Base-by-base conservation (phyloP, 1,140 invertebrate species). In the Hylaeus anthracinus region DNA sequence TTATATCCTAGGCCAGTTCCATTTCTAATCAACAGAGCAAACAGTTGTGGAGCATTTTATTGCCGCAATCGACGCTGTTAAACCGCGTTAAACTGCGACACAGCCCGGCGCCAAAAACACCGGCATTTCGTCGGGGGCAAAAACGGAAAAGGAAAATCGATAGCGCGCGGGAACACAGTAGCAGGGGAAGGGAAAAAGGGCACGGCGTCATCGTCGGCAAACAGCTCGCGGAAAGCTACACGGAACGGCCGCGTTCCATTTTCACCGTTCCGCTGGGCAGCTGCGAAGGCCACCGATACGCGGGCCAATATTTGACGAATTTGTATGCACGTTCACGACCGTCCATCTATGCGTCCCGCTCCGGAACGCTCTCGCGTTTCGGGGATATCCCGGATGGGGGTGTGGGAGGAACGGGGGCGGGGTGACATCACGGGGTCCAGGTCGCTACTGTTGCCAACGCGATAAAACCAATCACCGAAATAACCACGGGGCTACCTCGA, bases 381-480 rank as follows among this genome's bases (percentile, higher is more conserved):
- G 70, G 58, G 65, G 51, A 51, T 65, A 43, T 39, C 51, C 51
- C 51, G 6, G 48, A 75, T 43, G n/a, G 66, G 45, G 53, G 43
- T 10, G 53, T 37, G 45, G 78, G 39, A 39, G 55, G 5, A 51
- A n/a, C n/a, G 48, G 64, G 53, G 51, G 37, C 73, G 9, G 37
- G 43, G 14, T 65, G 60, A 74, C 70, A 80, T 66, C 58, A 60
- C 41, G 64, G n/a, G 84, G 86, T 85, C 85, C 89, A 82, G 88
- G 86, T 90, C 90, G 88, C 88, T 88, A 89, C 88, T 87, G 91
- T 90, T 92, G 91, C 91, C 90, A 92, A 89, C 90, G 90, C 90
- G 90, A 92, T 92, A 92, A 92, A 93, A 93, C 91, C 91, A 91
- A 93, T 93, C 91, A 91, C 89, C 91, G 90, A 93, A 93, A 93